Percentiles rank a stretch among this genome's conserved stretches.
phyloP scores from a whole-genome alignment of 2,113 vertebrate species.

The Hyla sarda region DNA sequence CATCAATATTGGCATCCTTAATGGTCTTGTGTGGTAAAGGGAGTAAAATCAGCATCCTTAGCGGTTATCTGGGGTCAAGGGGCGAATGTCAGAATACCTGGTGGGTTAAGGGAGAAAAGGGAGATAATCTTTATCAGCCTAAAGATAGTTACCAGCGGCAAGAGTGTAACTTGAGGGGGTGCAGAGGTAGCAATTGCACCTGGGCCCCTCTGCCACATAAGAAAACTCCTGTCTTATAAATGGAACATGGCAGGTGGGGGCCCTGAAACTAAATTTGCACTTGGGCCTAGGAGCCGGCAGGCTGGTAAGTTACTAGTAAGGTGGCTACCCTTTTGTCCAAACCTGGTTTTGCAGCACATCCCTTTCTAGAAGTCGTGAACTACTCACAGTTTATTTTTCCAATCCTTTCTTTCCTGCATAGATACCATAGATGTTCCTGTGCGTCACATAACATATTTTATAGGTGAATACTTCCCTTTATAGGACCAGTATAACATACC shows the following conservation, averaged over 20 bases:
- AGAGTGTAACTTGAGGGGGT: no score
- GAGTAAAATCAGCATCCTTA: not conserved
- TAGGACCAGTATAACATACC: not conserved
- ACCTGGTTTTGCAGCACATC: not conserved
- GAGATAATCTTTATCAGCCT: not conserved
- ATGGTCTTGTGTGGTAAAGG: not conserved
- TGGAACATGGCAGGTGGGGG: no score
- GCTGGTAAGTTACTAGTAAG: not conserved
- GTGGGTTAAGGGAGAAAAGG: not conserved
- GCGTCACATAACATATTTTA: not conserved
- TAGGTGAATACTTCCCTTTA: not conserved
- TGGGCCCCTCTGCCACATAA: no score
- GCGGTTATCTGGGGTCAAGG: not conserved
- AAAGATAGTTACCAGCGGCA: no score
- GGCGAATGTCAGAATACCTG: not conserved
- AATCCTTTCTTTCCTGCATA: not conserved
- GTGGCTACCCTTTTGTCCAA: not conserved
- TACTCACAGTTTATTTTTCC: not conserved
- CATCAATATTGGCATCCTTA: not conserved
- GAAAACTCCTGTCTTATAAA: no score
- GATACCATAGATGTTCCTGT: not conserved
- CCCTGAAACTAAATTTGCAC: no score
- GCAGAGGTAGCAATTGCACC: no score
- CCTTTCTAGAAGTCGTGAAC: not conserved
- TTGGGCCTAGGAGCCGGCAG: no score